Evolutionary conservation across 2,888 invertebrate genomes (phyloP).

Genomic region (Caenorhabditis zanzibari): DNA sequence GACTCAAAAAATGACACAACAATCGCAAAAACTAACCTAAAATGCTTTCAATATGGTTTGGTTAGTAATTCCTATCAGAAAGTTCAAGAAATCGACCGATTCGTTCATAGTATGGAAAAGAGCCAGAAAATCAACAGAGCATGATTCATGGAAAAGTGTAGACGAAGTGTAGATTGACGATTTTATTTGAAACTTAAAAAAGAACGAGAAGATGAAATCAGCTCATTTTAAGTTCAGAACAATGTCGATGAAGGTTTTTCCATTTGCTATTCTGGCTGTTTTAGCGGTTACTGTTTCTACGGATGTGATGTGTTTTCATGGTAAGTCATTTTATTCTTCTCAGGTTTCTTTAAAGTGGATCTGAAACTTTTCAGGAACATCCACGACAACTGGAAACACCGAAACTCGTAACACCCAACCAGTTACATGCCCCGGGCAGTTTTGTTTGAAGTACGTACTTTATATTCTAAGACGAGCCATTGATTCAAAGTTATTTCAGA

Average conservation of each 20-base stretch:
- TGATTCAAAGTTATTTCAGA: constrained; percentile 6
- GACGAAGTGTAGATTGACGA: too few species aligned
- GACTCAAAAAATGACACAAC: too few species aligned
- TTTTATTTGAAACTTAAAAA: constrained; percentile 19
- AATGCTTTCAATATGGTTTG: too few species aligned
- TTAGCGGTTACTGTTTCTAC: neutral
- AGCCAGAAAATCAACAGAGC: neutral
- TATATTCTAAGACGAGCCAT: neutral
- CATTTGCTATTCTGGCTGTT: neutral
- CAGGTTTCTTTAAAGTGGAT: too few species aligned
- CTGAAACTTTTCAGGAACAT: neutral
- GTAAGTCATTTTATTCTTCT: constrained; percentile 2
- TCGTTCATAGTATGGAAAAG: too few species aligned
- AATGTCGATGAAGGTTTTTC: neutral
- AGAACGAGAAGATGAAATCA: constrained; percentile 2
- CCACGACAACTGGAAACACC: neutral
- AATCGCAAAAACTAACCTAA: too few species aligned
- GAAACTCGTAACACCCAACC: neutral
- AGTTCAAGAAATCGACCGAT: too few species aligned
- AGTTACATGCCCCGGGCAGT: neutral
- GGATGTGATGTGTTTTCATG: constrained; percentile 9
- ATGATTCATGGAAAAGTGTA: constrained; percentile 26
- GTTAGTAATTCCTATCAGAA: too few species aligned
- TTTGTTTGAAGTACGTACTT: constrained; percentile 18
- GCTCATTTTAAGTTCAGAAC: constrained; percentile 7